Percentiles rank a stretch among this genome's conserved stretches.
Conservation (phyloP, 2,113 vertebrate species). For the Pogonocichla stellata region DNA sequence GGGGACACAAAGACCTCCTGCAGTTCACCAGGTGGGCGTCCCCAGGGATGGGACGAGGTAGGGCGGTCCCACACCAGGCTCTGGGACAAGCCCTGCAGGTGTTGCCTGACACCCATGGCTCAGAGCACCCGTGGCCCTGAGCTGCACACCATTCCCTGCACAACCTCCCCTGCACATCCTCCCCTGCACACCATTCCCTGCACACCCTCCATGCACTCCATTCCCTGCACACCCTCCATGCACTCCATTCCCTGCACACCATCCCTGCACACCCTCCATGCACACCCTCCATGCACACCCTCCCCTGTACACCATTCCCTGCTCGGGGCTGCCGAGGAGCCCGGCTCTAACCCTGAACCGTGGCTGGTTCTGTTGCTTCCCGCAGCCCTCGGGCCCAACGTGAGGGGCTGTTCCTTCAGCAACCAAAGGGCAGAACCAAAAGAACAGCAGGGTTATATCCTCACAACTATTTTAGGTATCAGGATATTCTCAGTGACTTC, state of each 20-base stretch:
- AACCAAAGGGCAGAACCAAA: background rate
- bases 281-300: no score
- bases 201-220: no score
- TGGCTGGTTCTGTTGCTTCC: background rate
- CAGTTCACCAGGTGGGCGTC: rapidly evolving
- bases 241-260: no score
- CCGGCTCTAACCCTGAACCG: rapidly evolving
- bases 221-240: no score
- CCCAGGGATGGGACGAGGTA: background rate
- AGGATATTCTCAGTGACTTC: background rate
- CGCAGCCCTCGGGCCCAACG: rapidly evolving
- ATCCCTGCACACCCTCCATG: rapidly evolving
- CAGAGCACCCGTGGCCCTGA: rapidly evolving
- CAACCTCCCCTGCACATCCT: no score
- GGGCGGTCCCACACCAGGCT: background rate
- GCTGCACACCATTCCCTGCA: rapidly evolving
- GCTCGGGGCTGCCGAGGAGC: rapidly evolving
- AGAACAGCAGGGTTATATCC: no score
- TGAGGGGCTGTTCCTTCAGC: background rate
- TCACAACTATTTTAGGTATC: background rate
- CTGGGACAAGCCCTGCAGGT: no score
- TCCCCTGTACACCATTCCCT: no score
- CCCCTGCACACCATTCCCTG: no score
- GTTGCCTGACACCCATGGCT: rapidly evolving
- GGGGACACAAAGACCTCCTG: background rate